Percentiles rank a stretch among this genome's conserved stretches.
Evolutionary conservation across 2,113 vertebrate genomes (phyloP).

Genomic region (Brachyhypopomus gauderio): DNA sequence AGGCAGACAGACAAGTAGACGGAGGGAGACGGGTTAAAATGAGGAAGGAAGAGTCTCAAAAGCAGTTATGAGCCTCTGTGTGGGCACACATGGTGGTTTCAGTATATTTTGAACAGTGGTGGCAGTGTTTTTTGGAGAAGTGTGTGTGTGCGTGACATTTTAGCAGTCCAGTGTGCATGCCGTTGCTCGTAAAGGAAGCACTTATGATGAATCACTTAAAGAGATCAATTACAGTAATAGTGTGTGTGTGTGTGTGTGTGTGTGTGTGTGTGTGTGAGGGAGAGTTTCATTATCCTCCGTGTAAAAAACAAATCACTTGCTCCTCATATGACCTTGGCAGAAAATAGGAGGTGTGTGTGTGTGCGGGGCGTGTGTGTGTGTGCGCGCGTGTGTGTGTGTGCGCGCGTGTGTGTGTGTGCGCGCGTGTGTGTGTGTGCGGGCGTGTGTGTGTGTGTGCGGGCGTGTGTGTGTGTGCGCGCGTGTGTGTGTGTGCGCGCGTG

Average conservation of each 20-base stretch:
- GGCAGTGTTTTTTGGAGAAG: too few species aligned
- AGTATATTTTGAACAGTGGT: too few species aligned
- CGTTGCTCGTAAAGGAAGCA: too few species aligned
- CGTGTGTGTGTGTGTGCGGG: too few species aligned
- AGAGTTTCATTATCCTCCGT: not conserved
- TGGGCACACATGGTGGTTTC: too few species aligned
- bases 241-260: slow-evolving; percentile 18
- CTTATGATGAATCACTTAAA: not conserved
- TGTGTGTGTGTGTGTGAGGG: not conserved
- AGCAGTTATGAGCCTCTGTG: too few species aligned
- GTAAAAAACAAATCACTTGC: not conserved
- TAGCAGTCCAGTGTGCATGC: too few species aligned
- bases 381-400: not conserved
- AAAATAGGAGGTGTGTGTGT: not conserved
- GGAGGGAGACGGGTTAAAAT: not conserved
- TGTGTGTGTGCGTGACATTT: too few species aligned
- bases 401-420: not conserved
- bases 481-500: too few species aligned
- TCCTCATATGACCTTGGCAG: slow-evolving; percentile 22
- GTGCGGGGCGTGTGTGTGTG: not conserved
- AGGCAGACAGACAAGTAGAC: not conserved
- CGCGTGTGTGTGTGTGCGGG: not conserved
- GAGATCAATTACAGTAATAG: not conserved
- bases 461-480: not conserved
- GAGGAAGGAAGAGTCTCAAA: not conserved